These are phyloP conservation scores for Eulemur albifrons DNA, from an alignment of 2,797 vertebrate genomes.

Conservation along the genomic window DNA sequence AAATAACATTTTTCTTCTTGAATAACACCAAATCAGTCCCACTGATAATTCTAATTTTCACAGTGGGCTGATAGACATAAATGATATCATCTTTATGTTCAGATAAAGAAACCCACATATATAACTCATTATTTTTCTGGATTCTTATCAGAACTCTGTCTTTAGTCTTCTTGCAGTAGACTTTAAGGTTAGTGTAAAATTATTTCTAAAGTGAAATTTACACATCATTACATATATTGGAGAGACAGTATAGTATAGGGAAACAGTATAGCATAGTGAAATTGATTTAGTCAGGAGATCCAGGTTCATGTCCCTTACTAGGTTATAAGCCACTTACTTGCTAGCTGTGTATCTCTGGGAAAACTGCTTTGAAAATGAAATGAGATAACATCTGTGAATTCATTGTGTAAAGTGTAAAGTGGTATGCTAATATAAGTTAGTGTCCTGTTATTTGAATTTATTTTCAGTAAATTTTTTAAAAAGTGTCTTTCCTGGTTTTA, in stretches of 20 bases:
- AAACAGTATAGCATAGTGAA: neutral
- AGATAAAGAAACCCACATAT: neutral
- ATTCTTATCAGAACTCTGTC: neutral
- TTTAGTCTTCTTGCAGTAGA: neutral
- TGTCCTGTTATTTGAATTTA: conserved; percentile 13
- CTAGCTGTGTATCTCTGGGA: neutral
- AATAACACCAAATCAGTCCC: neutral
- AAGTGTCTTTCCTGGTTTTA: conserved; percentile 27
- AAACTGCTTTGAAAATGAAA: conserved; percentile 30
- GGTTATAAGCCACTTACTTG: conserved; percentile 7
- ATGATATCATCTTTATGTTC: neutral
- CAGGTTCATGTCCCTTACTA: neutral
- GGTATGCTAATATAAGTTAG: neutral
- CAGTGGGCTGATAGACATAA: neutral
- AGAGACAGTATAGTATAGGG: neutral
- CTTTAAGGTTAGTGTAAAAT: neutral
- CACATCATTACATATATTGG: neutral
- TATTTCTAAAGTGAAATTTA: conserved; percentile 18
- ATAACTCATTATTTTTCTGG: conserved; percentile 7
- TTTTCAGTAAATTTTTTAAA: neutral
- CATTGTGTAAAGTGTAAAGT: conserved; percentile 21
- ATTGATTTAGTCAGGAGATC: neutral
- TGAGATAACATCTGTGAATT: conserved; percentile 19
- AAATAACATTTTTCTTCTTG: conserved; percentile 30
- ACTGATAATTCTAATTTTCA: conserved; percentile 47